Evolutionary conservation across 2,113 vertebrate genomes (phyloP), one percentile per base, ranked within the genome.

Genomic region (Sinocyclocheilus anophthalmus): DNA sequence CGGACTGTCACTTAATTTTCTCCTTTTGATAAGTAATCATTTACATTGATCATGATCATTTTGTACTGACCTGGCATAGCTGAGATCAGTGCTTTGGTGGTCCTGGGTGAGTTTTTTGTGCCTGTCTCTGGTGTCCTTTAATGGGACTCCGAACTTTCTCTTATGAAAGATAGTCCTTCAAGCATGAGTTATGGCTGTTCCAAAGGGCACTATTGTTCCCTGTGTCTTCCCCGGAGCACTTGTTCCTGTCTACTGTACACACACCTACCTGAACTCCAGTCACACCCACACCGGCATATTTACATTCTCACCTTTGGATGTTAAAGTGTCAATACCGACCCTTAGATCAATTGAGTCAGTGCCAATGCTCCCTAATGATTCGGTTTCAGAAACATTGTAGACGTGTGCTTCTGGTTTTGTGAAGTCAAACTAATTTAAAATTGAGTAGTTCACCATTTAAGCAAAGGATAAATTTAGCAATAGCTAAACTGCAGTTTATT

Each of bases 221-320:
- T n/a, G 14, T 39, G 22, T 59, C 72, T 76, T 53, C 63, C 33
- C 63, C 48, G 14, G 22, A 83, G 84, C 39, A 78, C 30, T 79
- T 86, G 76, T 72, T 33, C 48, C n/a, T 55, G 59, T 63, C 24
- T 14, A 42, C 3, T 76, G 81, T 61, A 57, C 63, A 86, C 88
- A 73, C 65, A 14, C 79, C 84, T 70, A 76, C 37, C 45, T 76
- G 55, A 81, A 33, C 61, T 70, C 65, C 42, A 82, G 72, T 30
- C 89, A 86, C 84, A 39, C 84, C 87, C 84, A 88, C 70, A 53
- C 48, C 14, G 16, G 24, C 24, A n/a, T 76, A 20, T 69, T 79
- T 77, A 86, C 81, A 86, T 48, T 85, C 26, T 30, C 76, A 83
- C 83, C n/a, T 73, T 61, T 33, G 61, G 24, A 55, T 24, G n/a